Base-by-base conservation (phyloP, 2,797 vertebrate genomes). In the Eulemur albifrons region DNA sequence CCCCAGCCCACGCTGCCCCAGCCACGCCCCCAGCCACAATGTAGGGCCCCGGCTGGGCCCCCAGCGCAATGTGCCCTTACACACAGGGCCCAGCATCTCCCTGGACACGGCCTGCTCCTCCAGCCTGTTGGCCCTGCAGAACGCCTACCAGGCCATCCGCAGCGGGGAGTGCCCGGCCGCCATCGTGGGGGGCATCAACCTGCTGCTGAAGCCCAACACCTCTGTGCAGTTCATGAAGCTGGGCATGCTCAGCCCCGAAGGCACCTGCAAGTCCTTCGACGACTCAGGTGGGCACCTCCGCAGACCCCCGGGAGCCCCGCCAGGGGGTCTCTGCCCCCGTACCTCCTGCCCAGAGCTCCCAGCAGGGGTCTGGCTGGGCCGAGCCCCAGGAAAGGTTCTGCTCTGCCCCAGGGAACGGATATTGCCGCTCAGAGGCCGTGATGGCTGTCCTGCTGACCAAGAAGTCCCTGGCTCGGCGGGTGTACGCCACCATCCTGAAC, bases 81-180 rank as follows among this genome's bases (percentile, higher is more conserved):
- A 11, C 1, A 0, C 96, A 98, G 99, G 99, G 79, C 99, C 99
- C 94, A 99, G 99, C 98, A 95, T 99, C 6, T 97, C 99, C 95
- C 99, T 99, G 77, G 99, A 99, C 98, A 99, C 99, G 0, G 99
- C 99, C 38, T 99, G 99, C 98, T 99, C 99, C 70, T 99, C 99
- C 93, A 99, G 99, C 98, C 98, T 99, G 13, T 52, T 99, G 35
- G 99, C 99, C 61, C 95, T 99, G 97, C 99, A 99, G 97, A 99
- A 97, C 0, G 99, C 99, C 94, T 99, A 99, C 96, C 99, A 99
- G 11, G 99, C 99, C 94, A 99, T 99, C 81, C 97, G 96, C 30
- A 98, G 98, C 0, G 99, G 99, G 30, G 98, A 96, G 3, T 99
- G 99, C 96, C 98, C 99, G 0, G 97, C 99, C 0, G 99, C 99